These are phyloP conservation scores for Equus quagga DNA, from an alignment of 2,113 vertebrate species.

Conservation along the genomic window DNA sequence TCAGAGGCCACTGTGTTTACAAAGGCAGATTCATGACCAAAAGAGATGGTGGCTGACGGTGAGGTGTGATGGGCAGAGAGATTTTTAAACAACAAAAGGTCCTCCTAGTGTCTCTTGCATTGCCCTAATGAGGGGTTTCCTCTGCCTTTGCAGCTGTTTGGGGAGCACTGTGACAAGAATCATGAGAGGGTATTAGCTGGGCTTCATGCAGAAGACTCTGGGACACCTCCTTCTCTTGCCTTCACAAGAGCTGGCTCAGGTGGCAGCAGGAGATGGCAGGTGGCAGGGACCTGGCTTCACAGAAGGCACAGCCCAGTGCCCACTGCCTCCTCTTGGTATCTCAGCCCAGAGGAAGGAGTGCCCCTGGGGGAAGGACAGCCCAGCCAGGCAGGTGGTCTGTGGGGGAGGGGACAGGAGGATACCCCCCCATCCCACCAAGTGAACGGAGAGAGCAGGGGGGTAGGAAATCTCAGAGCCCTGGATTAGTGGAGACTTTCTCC, in stretches of 20 bases:
- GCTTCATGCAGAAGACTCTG: background rate
- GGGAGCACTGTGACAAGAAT: background rate
- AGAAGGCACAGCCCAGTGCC: no score
- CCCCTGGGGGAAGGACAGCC: background rate
- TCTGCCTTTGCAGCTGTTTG: background rate
- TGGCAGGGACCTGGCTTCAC: background rate
- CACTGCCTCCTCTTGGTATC: background rate
- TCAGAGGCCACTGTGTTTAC: background rate
- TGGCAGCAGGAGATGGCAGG: background rate
- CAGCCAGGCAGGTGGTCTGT: background rate
- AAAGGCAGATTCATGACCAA: background rate
- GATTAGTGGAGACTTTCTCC: background rate
- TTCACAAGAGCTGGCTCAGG: background rate
- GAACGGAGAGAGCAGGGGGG: background rate
- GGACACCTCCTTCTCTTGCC: background rate
- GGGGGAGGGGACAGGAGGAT: background rate
- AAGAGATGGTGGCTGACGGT: background rate
- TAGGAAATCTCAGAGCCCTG: background rate
- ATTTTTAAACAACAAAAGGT: background rate
- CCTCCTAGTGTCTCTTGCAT: background rate
- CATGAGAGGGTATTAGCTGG: no score
- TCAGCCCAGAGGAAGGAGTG: background rate
- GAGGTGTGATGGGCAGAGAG: background rate
- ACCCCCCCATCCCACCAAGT: background rate
- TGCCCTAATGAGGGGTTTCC: background rate